phyloP scores from a whole-genome alignment of 1,140 invertebrate genomes.

The Megathymus violae region DNA sequence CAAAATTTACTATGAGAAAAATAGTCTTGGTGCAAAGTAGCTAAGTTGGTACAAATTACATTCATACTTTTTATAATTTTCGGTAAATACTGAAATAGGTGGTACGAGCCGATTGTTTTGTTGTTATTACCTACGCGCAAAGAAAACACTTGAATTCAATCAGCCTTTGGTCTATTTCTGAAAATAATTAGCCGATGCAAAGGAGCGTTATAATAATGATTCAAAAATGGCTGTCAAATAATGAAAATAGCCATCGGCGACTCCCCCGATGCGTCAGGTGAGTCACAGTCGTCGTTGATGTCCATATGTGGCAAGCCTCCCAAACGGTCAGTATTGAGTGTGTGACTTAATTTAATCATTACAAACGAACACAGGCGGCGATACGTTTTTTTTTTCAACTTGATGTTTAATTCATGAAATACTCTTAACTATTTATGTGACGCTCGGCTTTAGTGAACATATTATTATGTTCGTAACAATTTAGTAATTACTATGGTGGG shows the following conservation, averaged over 20 bases:
- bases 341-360: constrained; percentile 44
- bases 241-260: constrained; percentile 33
- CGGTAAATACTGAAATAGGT: too few relatives aligned
- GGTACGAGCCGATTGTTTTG: too few relatives aligned
- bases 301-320: constrained; percentile 42
- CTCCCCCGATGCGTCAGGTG: constrained; percentile 34
- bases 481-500: too few relatives aligned
- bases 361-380: constrained; percentile 1
- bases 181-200: constrained; percentile 14
- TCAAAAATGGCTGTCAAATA: constrained; percentile 26
- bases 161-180: not conserved
- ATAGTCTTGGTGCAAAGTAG: too few relatives aligned
- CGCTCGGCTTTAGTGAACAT: not conserved
- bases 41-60: too few relatives aligned
- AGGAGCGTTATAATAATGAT: not conserved
- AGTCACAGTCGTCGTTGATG: constrained; percentile 34
- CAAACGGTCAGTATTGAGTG: constrained; percentile 24
- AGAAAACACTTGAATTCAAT: not conserved
- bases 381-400: not conserved
- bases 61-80: too few relatives aligned
- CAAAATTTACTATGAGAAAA: too few relatives aligned
- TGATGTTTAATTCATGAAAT: not conserved
- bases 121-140: constrained; percentile 4
- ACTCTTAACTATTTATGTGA: not conserved
- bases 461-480: constrained; percentile 5